phyloP scores from a whole-genome alignment of 2,113 vertebrate species.

The Syngnathus scovelli region DNA sequence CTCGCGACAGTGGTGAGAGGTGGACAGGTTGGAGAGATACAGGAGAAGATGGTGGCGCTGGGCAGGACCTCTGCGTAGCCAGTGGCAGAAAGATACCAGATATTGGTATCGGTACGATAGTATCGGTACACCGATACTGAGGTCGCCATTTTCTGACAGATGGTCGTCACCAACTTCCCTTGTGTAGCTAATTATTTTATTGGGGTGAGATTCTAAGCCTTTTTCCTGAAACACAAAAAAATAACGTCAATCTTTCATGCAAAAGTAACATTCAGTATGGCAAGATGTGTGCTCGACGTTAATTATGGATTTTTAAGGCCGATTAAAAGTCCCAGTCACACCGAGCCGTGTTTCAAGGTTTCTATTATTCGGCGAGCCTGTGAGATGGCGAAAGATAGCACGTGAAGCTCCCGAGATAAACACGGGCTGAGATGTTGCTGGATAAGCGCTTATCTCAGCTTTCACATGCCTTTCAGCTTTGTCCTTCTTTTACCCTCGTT shows the following conservation, averaged over 20 bases:
- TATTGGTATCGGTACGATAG: too few species aligned
- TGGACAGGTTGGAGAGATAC: slow-evolving; percentile 25
- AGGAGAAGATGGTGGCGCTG: slow-evolving; percentile 28
- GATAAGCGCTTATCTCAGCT: slow-evolving; percentile 63
- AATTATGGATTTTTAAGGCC: slow-evolving; percentile 65
- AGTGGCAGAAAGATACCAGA: slow-evolving; percentile 11
- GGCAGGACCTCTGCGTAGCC: slow-evolving; percentile 37
- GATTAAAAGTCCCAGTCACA: slow-evolving; percentile 64
- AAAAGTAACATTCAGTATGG: slow-evolving; percentile 40
- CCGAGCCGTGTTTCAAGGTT: slow-evolving; percentile 62
- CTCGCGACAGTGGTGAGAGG: slow-evolving; percentile 33
- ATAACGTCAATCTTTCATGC: background rate
- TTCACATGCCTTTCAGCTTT: slow-evolving; percentile 61
- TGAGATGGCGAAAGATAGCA: slow-evolving; percentile 53
- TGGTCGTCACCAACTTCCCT: too few species aligned
- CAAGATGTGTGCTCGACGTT: slow-evolving; percentile 48
- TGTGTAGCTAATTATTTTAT: too few species aligned
- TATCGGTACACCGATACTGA: too few species aligned
- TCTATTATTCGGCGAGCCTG: slow-evolving; percentile 62
- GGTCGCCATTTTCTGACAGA: too few species aligned
- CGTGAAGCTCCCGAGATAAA: slow-evolving; percentile 48
- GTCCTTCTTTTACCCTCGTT: slow-evolving; percentile 57
- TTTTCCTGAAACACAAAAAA: too few species aligned
- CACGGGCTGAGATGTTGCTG: slow-evolving; percentile 47
- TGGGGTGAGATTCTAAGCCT: too few species aligned